Percentiles rank a stretch among this genome's conserved stretches.
These are phyloP conservation scores for Drosophila tristis DNA, from an alignment of 1,140 invertebrate genomes.

Conservation along the genomic window DNA sequence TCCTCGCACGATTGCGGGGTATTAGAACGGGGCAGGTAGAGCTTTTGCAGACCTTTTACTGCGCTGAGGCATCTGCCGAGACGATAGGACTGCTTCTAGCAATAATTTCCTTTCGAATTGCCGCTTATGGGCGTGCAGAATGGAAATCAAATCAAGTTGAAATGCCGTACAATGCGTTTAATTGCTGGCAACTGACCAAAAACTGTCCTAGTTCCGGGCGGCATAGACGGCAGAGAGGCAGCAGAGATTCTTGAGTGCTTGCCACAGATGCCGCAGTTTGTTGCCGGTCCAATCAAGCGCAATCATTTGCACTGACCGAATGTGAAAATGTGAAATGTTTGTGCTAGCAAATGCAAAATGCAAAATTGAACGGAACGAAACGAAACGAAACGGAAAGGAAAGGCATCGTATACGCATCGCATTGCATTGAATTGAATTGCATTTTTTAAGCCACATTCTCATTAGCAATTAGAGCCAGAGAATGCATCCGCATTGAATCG, in stretches of 20 bases:
- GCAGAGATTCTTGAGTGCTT: constrained; percentile 23
- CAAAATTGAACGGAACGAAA: too few relatives aligned
- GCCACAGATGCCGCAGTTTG: constrained; percentile 20
- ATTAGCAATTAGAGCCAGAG: constrained; percentile 27
- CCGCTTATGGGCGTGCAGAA: constrained; percentile 40
- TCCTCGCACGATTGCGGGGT: too few relatives aligned
- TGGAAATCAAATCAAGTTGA: constrained; percentile 62
- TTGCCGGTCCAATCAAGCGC: constrained; percentile 32
- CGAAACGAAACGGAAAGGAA: too few relatives aligned
- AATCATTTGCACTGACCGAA: constrained; percentile 55
- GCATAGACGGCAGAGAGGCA: not conserved
- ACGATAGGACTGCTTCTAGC: not conserved
- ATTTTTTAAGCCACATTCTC: constrained; percentile 21
- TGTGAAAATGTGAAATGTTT: constrained; percentile 30
- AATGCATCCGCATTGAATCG: not conserved
- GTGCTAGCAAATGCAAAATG: too few relatives aligned
- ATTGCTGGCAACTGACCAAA: constrained; percentile 46
- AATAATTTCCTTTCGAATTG: constrained; percentile 5
- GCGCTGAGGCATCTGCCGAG: too few relatives aligned
- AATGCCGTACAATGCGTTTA: constrained; percentile 59
- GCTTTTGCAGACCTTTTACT: not conserved
- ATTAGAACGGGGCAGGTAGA: too few relatives aligned
- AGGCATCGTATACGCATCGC: not conserved
- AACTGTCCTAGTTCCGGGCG: constrained; percentile 4
- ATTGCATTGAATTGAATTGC: constrained; percentile 3